phyloP scores from a whole-genome alignment of 1,140 invertebrate genomes.

The Drosophila nikananu region DNA sequence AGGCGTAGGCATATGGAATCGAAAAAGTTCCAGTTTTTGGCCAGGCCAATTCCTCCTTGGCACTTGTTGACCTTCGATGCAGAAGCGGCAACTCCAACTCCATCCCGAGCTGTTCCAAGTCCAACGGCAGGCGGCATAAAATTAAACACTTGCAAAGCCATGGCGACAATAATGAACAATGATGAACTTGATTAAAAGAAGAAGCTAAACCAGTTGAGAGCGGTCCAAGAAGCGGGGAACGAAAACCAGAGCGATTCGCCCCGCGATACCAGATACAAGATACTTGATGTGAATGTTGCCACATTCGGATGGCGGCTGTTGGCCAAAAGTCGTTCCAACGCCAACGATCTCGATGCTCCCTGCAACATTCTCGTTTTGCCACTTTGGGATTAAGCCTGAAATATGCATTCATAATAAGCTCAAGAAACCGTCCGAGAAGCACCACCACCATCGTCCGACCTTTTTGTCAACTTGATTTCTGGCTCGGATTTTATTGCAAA shows the following conservation, averaged over 20 bases:
- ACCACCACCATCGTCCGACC: conserved; percentile 24
- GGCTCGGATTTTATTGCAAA: conserved; percentile 51
- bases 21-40: conserved; percentile 67
- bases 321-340: conserved; percentile 62
- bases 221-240: conserved; percentile 26
- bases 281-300: conserved; percentile 60
- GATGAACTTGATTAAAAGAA: conserved; percentile 80
- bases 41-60: conserved; percentile 76
- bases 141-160: conserved; percentile 77
- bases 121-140: conserved; percentile 73
- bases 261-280: conserved; percentile 64
- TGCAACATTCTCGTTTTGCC: conserved; percentile 81
- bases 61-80: conserved; percentile 79
- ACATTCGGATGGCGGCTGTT: conserved; percentile 41
- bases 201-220: conserved; percentile 73
- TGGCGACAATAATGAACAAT: conserved; percentile 83
- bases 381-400: conserved; percentile 82
- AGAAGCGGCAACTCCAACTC: conserved; percentile 34
- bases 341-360: conserved; percentile 45
- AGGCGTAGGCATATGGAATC: conserved; percentile 64
- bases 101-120: background rate
- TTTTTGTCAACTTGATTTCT: conserved; percentile 70
- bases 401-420: conserved; percentile 78
- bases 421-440: conserved; percentile 15
- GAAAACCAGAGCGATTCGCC: conserved; percentile 64